Base-by-base conservation (phyloP, 2,797 vertebrate species). In the Dallia pectoralis region DNA sequence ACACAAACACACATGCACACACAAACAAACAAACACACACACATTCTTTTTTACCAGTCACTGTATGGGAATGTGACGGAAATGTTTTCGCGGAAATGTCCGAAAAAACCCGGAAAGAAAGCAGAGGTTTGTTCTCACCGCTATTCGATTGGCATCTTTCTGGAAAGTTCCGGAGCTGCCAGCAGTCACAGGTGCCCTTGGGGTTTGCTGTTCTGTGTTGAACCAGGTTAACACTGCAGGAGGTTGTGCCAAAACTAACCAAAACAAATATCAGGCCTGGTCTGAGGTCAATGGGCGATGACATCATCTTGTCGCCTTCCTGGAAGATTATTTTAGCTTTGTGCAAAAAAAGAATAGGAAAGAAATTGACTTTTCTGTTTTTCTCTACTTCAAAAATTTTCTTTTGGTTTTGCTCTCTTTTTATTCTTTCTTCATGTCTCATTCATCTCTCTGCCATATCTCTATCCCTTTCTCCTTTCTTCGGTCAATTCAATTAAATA, bases 221-320 rank as follows among this genome's bases (percentile, higher is more conserved):
- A 62, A 48, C 56, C 62, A 36, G 33, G 32, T 70, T 70, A 65
- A 75, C n/a, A 22, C 67, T 61, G 18, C 40, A 56, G 29, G 72
- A 72, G 33, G 16, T 65, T 22, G 59, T 47, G 75, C 74, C 77
- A 81, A 76, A 78, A 67, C 47, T 72, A 71, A 75, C 36, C 69
- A 44, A 3, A 11, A 44, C 40, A 44, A 44, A 44, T 44, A 44
- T 48, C 53, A 56, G 63, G 22, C 32, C 65, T 74, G 73, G 30
- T 61, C 49, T 67, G 48, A 19, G 48, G 22, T 32, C 64, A 71
- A 16, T 53, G 68, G 53, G 40, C 40, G 63, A 78, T 83, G 73
- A 77, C 74, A 80, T 83, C 77, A 80, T 48, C 62, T 25, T 51
- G 48, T 33, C 64, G 70, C 32, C 70, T 83, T 78, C 77, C 81